These are phyloP conservation scores for Acanthopagrus latus DNA, from an alignment of 2,797 vertebrate genomes.

Conservation along the genomic window DNA sequence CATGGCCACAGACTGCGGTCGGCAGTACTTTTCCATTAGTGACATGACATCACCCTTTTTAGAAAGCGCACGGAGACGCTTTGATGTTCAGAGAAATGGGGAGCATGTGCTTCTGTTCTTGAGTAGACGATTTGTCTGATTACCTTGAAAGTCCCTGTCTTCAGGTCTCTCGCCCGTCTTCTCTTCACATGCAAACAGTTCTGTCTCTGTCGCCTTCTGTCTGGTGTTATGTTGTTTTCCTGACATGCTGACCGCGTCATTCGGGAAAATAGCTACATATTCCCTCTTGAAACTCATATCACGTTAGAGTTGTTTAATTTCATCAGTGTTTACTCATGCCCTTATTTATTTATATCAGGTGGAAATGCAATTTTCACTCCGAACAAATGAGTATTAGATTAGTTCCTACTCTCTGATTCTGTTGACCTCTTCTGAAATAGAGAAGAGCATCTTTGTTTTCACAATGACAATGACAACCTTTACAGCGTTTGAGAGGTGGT, in stretches of 20 bases:
- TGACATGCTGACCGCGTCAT: not conserved
- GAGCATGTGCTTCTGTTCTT: constrained; percentile 44
- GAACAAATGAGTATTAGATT: not conserved
- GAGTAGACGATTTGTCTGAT: constrained; percentile 24
- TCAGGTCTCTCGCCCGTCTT: constrained; percentile 8
- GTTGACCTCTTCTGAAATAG: not conserved
- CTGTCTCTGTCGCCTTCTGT: not conserved
- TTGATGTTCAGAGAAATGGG: constrained; percentile 52
- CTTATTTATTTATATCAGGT: not conserved
- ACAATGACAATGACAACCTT: constrained; percentile 5
- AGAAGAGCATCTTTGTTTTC: not conserved
- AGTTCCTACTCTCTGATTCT: not conserved
- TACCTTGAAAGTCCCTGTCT: constrained; percentile 1
- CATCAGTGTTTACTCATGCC: not conserved
- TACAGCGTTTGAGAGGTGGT: not conserved
- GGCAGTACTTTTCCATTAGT: constrained; percentile 68
- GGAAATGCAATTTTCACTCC: not conserved
- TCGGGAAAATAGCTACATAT: not conserved
- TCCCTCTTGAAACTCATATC: no score
- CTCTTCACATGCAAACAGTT: not conserved
- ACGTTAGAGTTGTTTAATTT: not conserved
- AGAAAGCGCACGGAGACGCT: constrained; percentile 22
- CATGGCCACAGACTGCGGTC: constrained; percentile 51
- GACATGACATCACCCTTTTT: constrained; percentile 52
- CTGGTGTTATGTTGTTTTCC: not conserved